Evolutionary conservation across 2,888 invertebrate species (phyloP), one percentile per base, ranked within the genome.

Genomic region (Tenthredo notha): DNA sequence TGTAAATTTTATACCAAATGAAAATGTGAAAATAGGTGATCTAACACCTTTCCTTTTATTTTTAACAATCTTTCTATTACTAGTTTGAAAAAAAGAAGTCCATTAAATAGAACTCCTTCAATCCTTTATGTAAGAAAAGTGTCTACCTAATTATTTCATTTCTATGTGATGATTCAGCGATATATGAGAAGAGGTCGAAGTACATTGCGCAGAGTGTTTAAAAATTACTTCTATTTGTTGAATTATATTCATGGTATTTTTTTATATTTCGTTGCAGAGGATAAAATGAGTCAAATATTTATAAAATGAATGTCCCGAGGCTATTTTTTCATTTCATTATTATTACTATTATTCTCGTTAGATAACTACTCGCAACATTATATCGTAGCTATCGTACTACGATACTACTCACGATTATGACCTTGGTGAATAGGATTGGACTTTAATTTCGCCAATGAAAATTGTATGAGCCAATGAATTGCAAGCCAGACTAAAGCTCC

Each of bases 401-500:
- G n/a, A 37, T n/a, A 84, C 89, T 91, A 92, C 92, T 92, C 90
- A 93, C 93, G 92, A 90, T 89, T 92, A 87, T 93, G 93, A 43
- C 92, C 92, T 87, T 91, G 91, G 83, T 91, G 89, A 12, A 91
- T 84, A 15, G 92, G 91, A 86, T 91, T 90, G 5, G 91, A 88
- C 90, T 93, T 92, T 12, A 90, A 87, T 90, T 90, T 91, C 72
- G 89, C 90, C 54, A 93, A 84, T 65, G 92, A 85, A 40, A 92
- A 86, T 85, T 93, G 93, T 84, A 92, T 85, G 10, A 91, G 86
- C 93, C 93, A 93, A 84, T 91, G 93, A 47, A 91, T 85, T 37
- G 87, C 88, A 54, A 93, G 87, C 93, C 93, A 93, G 0, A 96
- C 90, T 47, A 98, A 94, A 0, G 97, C 95, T 0, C 95, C 96